Evolutionary conservation across 2,797 vertebrate species (phyloP).

Genomic region (Pyrocephalus nanus): DNA sequence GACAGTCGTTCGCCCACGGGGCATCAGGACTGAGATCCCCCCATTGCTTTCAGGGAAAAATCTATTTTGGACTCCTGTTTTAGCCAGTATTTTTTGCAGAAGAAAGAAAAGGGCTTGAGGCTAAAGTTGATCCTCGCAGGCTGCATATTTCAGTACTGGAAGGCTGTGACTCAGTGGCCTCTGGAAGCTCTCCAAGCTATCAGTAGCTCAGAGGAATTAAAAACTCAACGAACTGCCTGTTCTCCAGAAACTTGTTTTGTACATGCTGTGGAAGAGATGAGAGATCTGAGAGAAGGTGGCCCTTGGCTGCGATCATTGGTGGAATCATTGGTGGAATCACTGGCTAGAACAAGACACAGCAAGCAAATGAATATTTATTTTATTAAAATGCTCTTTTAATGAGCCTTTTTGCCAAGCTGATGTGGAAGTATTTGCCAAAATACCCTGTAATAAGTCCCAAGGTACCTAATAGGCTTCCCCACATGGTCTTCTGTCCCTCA

Average conservation of each 20-base stretch:
- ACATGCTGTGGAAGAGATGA: neutral
- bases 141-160: slow-evolving; percentile 24
- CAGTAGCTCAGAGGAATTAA: slow-evolving; percentile 33
- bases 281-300: neutral
- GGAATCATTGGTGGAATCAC: neutral
- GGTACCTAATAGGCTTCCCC: neutral
- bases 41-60: neutral
- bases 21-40: neutral
- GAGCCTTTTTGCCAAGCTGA: neutral
- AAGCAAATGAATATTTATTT: neutral
- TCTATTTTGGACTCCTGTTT: neutral
- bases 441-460: neutral
- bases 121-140: slow-evolving; percentile 4
- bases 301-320: neutral
- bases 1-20: rapidly evolving
- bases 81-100: neutral
- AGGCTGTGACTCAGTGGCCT: slow-evolving; percentile 48
- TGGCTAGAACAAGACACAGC: neutral
- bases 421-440: neutral
- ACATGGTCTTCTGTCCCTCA: neutral
- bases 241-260: slow-evolving; percentile 25
- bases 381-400: neutral
- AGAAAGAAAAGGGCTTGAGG: slow-evolving; percentile 6
- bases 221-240: neutral
- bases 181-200: slow-evolving; percentile 34